phyloP scores from a whole-genome alignment of 2,888 invertebrate genomes.

The Nephrotoma flavescens region DNA sequence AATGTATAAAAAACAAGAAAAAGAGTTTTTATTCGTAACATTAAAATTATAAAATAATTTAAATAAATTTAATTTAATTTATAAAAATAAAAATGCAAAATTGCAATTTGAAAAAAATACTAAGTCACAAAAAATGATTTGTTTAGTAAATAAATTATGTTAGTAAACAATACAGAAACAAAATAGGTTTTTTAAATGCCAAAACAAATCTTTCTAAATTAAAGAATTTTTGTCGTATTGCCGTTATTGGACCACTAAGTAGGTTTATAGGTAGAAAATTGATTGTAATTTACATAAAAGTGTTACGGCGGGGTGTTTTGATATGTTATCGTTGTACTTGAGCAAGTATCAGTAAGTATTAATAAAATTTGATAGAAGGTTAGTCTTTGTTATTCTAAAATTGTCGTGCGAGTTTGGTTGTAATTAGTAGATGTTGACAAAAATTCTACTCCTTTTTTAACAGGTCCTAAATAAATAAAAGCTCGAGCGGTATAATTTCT shows the following conservation, averaged over 20 bases:
- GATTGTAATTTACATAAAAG: background rate
- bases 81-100: background rate
- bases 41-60: background rate
- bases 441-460: background rate
- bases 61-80: background rate
- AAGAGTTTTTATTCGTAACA: background rate
- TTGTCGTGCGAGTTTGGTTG: background rate
- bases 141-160: background rate
- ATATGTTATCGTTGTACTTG: background rate
- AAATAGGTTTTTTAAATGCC: background rate
- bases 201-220: background rate
- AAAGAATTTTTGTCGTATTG: background rate
- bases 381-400: background rate
- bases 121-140: background rate
- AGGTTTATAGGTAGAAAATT: no score
- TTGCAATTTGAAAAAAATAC: background rate
- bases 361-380: background rate
- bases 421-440: background rate
- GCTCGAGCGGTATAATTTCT: background rate
- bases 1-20: background rate
- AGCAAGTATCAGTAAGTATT: background rate
- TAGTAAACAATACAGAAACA: background rate
- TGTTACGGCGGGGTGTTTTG: background rate
- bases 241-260: background rate
- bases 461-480: background rate